Conservation (phyloP, 2,888 invertebrate species). For the Synergus umbraculus region DNA sequence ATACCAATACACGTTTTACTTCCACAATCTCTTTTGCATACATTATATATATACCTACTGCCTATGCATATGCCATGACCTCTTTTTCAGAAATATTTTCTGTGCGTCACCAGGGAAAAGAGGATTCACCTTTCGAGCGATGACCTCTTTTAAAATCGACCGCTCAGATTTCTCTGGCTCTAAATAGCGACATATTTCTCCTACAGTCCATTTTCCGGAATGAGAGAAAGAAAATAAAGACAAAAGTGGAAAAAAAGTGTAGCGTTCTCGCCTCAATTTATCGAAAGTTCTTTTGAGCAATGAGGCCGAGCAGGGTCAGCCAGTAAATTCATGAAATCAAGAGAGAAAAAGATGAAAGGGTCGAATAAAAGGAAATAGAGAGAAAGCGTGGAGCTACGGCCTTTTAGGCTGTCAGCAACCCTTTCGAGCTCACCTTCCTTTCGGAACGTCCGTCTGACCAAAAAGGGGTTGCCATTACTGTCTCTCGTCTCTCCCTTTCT, state of each 20-base stretch:
- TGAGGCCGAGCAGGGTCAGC: background rate
- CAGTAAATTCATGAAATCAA: background rate
- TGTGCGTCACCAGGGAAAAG: too few relatives aligned
- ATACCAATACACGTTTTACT: too few relatives aligned
- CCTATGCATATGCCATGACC: too few relatives aligned
- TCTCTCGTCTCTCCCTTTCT: constrained; percentile 45
- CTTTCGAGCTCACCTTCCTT: constrained; percentile 9
- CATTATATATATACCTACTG: too few relatives aligned
- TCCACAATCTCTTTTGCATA: too few relatives aligned
- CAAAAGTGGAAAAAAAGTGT: background rate
- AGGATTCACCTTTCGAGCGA: too few relatives aligned
- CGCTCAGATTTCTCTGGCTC: background rate
- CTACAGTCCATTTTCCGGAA: background rate
- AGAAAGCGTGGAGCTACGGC: constrained; percentile 35
- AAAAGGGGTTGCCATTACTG: constrained; percentile 52
- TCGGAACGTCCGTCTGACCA: constrained; percentile 36
- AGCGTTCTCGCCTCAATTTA: constrained; percentile 1
- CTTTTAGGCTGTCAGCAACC: constrained; percentile 39
- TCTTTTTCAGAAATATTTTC: too few relatives aligned
- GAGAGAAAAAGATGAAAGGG: background rate
- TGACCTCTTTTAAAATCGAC: too few relatives aligned
- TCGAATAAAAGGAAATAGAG: constrained; percentile 7
- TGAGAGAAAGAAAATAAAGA: background rate
- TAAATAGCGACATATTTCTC: constrained; percentile 3
- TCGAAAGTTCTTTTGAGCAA: constrained; percentile 22